Evolutionary conservation across 2,888 invertebrate genomes (phyloP), one percentile per base, ranked within the genome.

Genomic region (Apoda limacodes): DNA sequence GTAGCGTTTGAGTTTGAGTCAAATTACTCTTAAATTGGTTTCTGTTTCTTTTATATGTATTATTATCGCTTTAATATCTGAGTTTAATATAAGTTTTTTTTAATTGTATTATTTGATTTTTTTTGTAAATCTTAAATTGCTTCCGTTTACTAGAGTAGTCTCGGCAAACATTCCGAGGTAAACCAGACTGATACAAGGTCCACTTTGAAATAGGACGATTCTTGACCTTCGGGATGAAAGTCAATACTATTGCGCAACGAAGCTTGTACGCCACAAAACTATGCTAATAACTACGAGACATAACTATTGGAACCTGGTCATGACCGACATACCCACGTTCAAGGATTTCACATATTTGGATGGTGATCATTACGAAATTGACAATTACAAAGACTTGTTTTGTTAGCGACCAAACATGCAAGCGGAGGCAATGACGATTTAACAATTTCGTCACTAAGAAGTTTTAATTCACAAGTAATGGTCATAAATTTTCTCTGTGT

Each of bases 201-300:
- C 62, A 55, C 75, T 74, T 76, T 74, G 78, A 76, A 78, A 76
- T 80, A 80, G 78, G 78, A 80, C 78, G 78, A 71, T 59, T 66
- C 76, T 76, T 78, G 78, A 80, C 80, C 80, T 76, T 76, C 75
- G 66, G 76, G 75, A 78, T 75, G 80, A 80, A 80, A 78, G 80
- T 78, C 78, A 80, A 80, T 68, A 76, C 52, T 57, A 59, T 74
- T 78, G 68, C 71, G 71, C 70, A 80, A 78, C 59, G 52, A 46
- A 59, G 58, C 60, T 63, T 17, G 42, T 45, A 61, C 61, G 62
- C 52, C 60, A 60, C 58, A 55, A 55, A 60, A 59, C 62, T 70
- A 75, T 76, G 76, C 70, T 76, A 78, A 78, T 76, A 70, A 60
- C 58, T 48, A 60, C 66, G 70, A 76, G 70, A 72, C 68, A 60